Percentiles rank a stretch among this genome's conserved stretches.
Conservation (phyloP, 2,113 vertebrate genomes). For the Emberiza fucata region DNA sequence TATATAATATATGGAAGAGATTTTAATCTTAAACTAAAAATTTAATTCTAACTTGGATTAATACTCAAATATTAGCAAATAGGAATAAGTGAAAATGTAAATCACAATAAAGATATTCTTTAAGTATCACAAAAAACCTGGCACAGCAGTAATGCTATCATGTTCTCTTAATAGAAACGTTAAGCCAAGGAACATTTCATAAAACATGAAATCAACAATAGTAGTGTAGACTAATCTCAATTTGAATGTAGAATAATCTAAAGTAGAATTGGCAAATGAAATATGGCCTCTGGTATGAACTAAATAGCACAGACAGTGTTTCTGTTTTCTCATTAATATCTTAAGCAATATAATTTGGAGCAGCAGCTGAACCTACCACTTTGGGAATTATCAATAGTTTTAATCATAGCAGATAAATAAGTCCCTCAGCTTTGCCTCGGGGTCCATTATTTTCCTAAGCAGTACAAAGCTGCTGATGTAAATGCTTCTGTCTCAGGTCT, state of each 20-base stretch:
- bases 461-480: constrained; percentile 4
- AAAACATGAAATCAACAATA: background rate
- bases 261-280: background rate
- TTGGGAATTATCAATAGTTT: constrained; percentile 10
- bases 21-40: background rate
- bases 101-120: background rate
- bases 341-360: background rate
- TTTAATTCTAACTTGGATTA: background rate
- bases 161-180: background rate
- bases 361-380: background rate
- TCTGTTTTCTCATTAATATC: constrained; percentile 36
- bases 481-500: constrained; percentile 19
- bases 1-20: background rate
- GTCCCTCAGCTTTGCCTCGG: constrained; percentile 38
- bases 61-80: background rate
- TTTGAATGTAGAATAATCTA: background rate
- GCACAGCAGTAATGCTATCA: background rate
- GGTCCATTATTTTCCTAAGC: constrained; percentile 13
- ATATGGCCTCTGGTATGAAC: background rate
- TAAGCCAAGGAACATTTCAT: background rate
- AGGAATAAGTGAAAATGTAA: background rate
- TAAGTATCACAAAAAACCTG: background rate
- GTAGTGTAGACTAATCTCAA: background rate
- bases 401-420: constrained; percentile 34
- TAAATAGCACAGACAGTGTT: background rate